These are phyloP conservation scores for Pandemis heparana DNA, from an alignment of 2,888 invertebrate species.

Conservation along the genomic window DNA sequence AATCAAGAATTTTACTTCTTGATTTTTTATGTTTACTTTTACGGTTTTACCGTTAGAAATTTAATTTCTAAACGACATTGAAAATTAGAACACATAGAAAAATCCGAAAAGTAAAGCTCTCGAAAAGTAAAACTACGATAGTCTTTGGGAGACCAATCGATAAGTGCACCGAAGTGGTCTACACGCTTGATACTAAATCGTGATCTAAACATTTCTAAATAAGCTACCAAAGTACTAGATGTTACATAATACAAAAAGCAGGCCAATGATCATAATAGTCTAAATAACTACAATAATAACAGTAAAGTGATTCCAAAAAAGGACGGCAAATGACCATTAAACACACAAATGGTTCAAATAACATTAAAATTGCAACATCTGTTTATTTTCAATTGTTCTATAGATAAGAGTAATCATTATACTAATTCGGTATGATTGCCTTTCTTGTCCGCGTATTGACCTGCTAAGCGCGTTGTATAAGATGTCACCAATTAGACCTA, in stretches of 20 bases:
- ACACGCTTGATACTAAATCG: not conserved
- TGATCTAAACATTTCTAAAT: conserved; percentile 1
- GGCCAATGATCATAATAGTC: conserved; percentile 28
- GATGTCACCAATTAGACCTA: no score
- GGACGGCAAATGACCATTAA: conserved; percentile 27
- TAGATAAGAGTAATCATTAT: not conserved
- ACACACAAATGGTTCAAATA: conserved; percentile 17
- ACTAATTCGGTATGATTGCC: not conserved
- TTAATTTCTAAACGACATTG: no score
- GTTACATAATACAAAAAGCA: conserved; percentile 16
- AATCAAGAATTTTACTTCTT: no score
- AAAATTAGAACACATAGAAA: no score
- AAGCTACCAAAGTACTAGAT: conserved; percentile 6
- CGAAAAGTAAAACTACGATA: no score
- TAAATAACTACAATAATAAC: conserved; percentile 29
- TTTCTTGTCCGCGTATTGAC: no score
- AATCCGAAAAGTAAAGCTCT: no score
- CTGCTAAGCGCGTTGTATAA: no score
- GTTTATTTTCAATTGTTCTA: conserved; percentile 25
- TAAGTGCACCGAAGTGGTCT: no score
- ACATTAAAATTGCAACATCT: conserved; percentile 18
- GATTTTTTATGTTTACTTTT: no score
- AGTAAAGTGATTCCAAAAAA: conserved; percentile 27
- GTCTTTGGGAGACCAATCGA: no score
- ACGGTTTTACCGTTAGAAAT: no score